A percentile compares a stretch with the other conserved stretches of the same genome.
These are phyloP conservation scores for Pycnonotus jocosus DNA, from an alignment of 2,113 vertebrate genomes.

Conservation along the genomic window DNA sequence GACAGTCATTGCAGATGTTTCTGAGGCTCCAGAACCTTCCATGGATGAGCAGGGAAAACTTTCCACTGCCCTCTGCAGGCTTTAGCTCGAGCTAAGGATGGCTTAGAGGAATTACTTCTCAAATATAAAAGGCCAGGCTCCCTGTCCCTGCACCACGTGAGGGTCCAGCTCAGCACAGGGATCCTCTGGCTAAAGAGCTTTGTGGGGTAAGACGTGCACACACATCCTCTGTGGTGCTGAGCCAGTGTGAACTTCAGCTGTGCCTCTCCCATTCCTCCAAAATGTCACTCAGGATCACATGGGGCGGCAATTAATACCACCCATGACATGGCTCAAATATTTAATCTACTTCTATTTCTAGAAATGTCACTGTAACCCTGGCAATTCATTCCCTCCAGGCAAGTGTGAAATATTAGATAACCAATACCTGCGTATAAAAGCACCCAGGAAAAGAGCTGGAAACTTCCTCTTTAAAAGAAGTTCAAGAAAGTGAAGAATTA, in stretches of 20 bases:
- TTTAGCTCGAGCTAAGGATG: not conserved
- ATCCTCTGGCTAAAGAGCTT: not conserved
- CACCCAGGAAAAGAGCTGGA: not conserved
- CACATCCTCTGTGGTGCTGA: not conserved
- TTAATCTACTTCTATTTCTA: slow-evolving; percentile 54
- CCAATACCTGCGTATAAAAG: too few relatives aligned
- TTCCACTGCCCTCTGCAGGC: slow-evolving; percentile 26
- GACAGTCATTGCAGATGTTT: not conserved
- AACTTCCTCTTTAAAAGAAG: not conserved
- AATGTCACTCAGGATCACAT: slow-evolving; percentile 64
- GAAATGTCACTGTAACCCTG: slow-evolving; percentile 41
- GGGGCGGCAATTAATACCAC: slow-evolving; percentile 41
- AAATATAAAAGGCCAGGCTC: not conserved
- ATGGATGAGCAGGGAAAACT: not conserved
- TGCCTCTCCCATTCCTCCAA: slow-evolving; percentile 53
- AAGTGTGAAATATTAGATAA: not conserved
- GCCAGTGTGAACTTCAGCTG: not conserved
- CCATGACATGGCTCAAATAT: not conserved
- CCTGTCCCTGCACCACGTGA: not conserved
- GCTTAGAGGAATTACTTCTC: not conserved
- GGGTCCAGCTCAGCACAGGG: not conserved
- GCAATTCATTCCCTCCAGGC: not conserved
- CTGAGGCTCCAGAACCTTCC: slow-evolving; percentile 1
- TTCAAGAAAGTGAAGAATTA: not conserved
- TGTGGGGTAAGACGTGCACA: not conserved